A percentile compares a stretch with the other conserved stretches of the same genome.
Evolutionary conservation across 2,797 vertebrate genomes (phyloP).

Genomic region (Neosalanx taihuensis): DNA sequence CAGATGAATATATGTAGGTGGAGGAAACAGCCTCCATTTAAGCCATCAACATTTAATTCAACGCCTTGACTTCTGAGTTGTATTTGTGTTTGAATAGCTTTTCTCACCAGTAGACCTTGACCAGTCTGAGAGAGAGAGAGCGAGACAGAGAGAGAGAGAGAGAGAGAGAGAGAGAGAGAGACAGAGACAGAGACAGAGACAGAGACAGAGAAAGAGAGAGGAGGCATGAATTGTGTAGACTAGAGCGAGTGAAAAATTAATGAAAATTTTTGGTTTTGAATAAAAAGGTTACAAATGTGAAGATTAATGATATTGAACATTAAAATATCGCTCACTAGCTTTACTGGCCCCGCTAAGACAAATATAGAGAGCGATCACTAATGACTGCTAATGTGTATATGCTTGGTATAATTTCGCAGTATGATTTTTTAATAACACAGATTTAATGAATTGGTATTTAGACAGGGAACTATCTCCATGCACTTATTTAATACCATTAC

Average conservation of each 20-base stretch:
- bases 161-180: constrained; percentile 26
- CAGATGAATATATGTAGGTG: not conserved
- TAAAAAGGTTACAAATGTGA: constrained; percentile 62
- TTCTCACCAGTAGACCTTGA: constrained; percentile 59
- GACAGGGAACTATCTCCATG: constrained; percentile 92
- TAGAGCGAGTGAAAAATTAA: constrained; percentile 41
- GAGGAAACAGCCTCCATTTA: not conserved
- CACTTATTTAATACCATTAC: constrained; percentile 98
- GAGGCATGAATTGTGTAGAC: constrained; percentile 22
- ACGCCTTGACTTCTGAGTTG: constrained; percentile 38
- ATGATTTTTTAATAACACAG: constrained; percentile 93
- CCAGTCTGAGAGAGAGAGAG: constrained; percentile 44
- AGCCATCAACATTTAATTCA: not conserved
- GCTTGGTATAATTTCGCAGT: constrained; percentile 94
- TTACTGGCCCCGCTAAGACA: constrained; percentile 71
- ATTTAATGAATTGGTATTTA: constrained; percentile 99
- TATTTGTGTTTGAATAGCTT: constrained; percentile 62
- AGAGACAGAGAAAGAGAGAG: too few species aligned
- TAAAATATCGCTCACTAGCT: constrained; percentile 80
- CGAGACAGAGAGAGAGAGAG: not conserved
- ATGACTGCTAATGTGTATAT: constrained; percentile 87
- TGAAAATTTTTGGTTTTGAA: constrained; percentile 46
- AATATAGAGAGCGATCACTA: constrained; percentile 61
- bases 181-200: too few species aligned
- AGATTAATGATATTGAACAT: constrained; percentile 77